Conservation (phyloP, 2,113 vertebrate genomes). For the Salminus brasiliensis region DNA sequence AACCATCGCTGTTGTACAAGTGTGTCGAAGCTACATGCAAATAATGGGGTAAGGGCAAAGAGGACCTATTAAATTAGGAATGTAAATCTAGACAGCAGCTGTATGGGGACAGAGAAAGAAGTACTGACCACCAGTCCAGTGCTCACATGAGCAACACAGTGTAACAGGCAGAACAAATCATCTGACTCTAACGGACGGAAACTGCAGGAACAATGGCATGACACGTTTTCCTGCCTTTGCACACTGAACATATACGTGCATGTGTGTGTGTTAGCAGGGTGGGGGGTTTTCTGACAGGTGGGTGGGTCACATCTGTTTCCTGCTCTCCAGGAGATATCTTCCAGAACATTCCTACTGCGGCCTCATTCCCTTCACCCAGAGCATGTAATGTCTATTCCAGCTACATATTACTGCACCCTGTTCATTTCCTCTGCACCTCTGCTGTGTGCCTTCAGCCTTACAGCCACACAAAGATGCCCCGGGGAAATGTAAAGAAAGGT, state of each 20-base stretch:
- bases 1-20: too few relatives aligned
- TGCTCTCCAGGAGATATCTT: slow-evolving; percentile 57
- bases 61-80: not conserved
- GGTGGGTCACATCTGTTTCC: slow-evolving; percentile 74
- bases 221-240: slow-evolving; percentile 46
- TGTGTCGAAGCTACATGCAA: too few relatives aligned
- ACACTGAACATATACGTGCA: slow-evolving; percentile 18
- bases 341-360: slow-evolving; percentile 40
- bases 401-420: slow-evolving; percentile 12
- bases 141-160: slow-evolving; percentile 2
- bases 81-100: slow-evolving; percentile 4
- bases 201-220: slow-evolving; percentile 53
- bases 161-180: slow-evolving; percentile 30
- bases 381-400: slow-evolving; percentile 29
- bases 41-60: too few relatives aligned
- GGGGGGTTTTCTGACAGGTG: slow-evolving; percentile 63
- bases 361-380: slow-evolving; percentile 22
- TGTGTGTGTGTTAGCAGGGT: slow-evolving; percentile 43
- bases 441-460: not conserved
- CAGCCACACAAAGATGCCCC: not conserved
- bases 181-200: slow-evolving; percentile 44
- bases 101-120: not conserved
- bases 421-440: slow-evolving; percentile 21
- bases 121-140: too few relatives aligned
- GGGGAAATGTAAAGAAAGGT: not conserved